Conservation (phyloP, 2,888 invertebrate genomes). For the Mythimna loreyi region DNA sequence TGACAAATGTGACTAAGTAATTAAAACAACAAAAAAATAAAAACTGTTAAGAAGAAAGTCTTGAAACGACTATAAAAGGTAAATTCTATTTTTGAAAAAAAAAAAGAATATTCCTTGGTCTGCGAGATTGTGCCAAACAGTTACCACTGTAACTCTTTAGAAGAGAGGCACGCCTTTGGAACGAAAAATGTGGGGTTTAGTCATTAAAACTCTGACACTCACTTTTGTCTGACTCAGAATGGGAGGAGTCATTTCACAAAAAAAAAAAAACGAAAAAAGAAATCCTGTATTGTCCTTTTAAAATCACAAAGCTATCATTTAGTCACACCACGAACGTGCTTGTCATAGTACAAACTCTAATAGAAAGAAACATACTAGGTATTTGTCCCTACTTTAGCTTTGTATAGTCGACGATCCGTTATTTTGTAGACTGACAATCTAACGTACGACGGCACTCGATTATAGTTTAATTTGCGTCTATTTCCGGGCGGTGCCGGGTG, state of each 20-base stretch:
- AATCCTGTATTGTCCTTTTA: background rate
- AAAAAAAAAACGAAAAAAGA: too few species aligned
- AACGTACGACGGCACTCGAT: conserved; percentile 51
- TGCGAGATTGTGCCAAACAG: too few species aligned
- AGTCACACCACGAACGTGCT: too few species aligned
- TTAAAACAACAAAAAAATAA: too few species aligned
- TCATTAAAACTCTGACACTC: too few species aligned
- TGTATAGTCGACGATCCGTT: conserved; percentile 15
- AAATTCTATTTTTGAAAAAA: background rate
- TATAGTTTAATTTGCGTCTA: conserved; percentile 66
- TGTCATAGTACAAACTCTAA: background rate
- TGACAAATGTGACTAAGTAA: too few species aligned
- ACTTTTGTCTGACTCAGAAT: too few species aligned
- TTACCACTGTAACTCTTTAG: too few species aligned
- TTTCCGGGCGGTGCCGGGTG: conserved; percentile 65
- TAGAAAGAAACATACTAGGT: background rate
- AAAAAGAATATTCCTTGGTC: too few species aligned
- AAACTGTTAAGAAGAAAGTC: background rate
- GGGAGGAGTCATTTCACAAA: too few species aligned
- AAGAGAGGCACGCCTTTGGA: too few species aligned
- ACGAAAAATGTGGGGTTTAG: too few species aligned
- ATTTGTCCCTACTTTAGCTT: conserved; percentile 8
- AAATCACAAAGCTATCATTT: background rate
- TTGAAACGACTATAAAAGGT: background rate
- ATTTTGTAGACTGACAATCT: conserved; percentile 29